Evolutionary conservation across 2,888 invertebrate species (phyloP).

Genomic region (Alsophila aescularia): DNA sequence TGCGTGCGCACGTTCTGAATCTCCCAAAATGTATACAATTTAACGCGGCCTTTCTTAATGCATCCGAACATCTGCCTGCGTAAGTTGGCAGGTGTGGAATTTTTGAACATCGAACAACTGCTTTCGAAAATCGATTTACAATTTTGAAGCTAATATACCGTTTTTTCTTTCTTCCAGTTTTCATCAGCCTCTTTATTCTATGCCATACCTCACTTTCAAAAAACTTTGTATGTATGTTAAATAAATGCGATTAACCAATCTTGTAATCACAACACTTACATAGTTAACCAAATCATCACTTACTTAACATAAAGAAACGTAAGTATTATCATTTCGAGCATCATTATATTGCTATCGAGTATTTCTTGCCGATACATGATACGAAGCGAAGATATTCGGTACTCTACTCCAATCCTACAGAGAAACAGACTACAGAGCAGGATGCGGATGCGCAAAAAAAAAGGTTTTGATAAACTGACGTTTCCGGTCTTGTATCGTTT

Average conservation of each 20-base stretch:
- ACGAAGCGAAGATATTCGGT: conserved; percentile 28
- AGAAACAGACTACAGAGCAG: conserved; percentile 13
- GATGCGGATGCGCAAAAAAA: conserved; percentile 37
- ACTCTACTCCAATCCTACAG: conserved; percentile 23
- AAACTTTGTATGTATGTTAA: no score
- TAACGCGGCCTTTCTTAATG: conserved; percentile 53
- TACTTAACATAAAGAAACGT: background rate
- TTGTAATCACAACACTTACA: no score
- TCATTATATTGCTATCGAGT: conserved; percentile 11
- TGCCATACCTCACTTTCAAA: no score
- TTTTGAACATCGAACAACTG: conserved; percentile 55
- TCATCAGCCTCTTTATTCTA: background rate
- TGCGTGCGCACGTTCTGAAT: conserved; percentile 64
- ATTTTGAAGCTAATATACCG: conserved; percentile 14
- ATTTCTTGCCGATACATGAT: conserved; percentile 28
- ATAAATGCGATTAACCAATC: no score
- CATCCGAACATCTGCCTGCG: conserved; percentile 67
- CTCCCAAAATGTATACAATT: conserved; percentile 63
- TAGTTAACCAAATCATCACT: background rate
- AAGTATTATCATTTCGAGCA: background rate
- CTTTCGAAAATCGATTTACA: conserved; percentile 34
- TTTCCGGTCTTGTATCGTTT: conserved; percentile 30
- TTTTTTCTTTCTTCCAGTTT: conserved; percentile 4
- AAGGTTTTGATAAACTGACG: conserved; percentile 33
- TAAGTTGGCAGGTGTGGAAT: conserved; percentile 70